Evolutionary conservation across 2,888 invertebrate genomes (phyloP), one percentile per base, ranked within the genome.

Genomic region (Limnephilus rhombicus): DNA sequence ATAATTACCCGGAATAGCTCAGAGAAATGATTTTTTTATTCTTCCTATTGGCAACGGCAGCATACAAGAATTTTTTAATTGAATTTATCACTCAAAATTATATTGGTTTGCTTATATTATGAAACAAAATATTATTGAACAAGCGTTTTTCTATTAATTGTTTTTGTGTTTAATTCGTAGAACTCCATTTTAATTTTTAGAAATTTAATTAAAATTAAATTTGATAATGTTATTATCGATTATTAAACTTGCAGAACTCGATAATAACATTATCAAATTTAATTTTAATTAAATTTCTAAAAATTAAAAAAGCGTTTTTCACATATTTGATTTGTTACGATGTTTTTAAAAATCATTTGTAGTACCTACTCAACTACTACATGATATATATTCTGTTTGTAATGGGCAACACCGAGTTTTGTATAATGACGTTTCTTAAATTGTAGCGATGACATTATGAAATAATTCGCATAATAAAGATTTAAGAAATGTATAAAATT

Each of bases 391-490:
- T 49, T 15, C 80, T 90, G 53, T 86, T 88, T 81, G 12, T 31
- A 41, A 53, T 88, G 88, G 68, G 88, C 53, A 49, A 91, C 81
- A 85, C 88, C 31, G 24, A 29, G 4, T 80, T 45, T 37, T 88
- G 85, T 80, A 68, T 68, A 92, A 92, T 92, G 92, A 92, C 92
- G 92, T 92, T 92, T 92, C 92, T 89, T 90, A 91, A 91, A 91
- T 91, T 91, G 89, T 89, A 85, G 91, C 82, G 89, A 89, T 83
- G 91, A 91, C 89, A 91, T 89, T 88, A 89, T 89, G 90, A 83
- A 90, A 82, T 90, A 82, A 82, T 90, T 90, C 80, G 88, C 37
- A 37, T 80, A 31, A 37, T 80, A 80, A 80, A 80, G 80, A 37
- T 89, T 88, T 41, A 80, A 89, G 80, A 89, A 89, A 89, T 80